A percentile compares a stretch with the other conserved stretches of the same genome.
These are phyloP conservation scores for Drosophila affinis DNA, from an alignment of 2,888 invertebrate species.

Conservation along the genomic window DNA sequence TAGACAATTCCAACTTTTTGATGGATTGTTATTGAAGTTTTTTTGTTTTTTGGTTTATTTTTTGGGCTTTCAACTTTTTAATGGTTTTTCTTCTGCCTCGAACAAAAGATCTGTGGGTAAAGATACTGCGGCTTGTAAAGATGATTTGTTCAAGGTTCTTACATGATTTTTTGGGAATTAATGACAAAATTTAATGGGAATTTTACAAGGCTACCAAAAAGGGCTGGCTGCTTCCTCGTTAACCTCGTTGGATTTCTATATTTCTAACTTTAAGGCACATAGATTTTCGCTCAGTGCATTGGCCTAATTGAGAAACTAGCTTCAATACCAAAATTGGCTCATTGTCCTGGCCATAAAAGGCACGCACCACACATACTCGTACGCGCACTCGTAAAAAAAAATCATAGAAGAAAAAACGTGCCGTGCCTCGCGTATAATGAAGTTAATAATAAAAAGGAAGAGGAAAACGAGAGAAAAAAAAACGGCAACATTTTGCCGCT, in stretches of 20 bases:
- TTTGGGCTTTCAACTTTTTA: conserved; percentile 43
- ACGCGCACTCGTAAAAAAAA: conserved; percentile 1
- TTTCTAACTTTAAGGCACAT: background rate
- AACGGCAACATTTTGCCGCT: conserved; percentile 24
- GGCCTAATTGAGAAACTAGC: conserved; percentile 60
- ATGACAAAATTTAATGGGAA: conserved; percentile 29
- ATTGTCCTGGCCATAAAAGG: conserved; percentile 75
- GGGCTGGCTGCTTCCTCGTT: conserved; percentile 8
- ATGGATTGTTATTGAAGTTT: conserved; percentile 72
- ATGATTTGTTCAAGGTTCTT: conserved; percentile 57
- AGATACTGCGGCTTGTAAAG: conserved; percentile 14
- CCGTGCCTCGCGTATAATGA: conserved; percentile 61
- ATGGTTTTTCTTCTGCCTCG: conserved; percentile 45
- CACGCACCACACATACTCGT: conserved; percentile 29
- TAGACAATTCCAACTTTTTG: conserved; percentile 66
- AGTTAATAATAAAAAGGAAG: conserved; percentile 50
- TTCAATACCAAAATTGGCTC: conserved; percentile 51
- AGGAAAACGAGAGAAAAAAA: conserved; percentile 23
- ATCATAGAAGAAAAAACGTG: conserved; percentile 54
- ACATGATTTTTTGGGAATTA: conserved; percentile 21
- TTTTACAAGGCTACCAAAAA: background rate
- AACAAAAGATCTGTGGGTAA: conserved; percentile 44
- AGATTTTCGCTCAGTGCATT: conserved; percentile 54
- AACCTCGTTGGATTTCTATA: background rate
- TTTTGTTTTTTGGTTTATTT: background rate